Evolutionary conservation across 2,888 invertebrate genomes (phyloP).

Genomic region (Mimumesa dahlbomi): DNA sequence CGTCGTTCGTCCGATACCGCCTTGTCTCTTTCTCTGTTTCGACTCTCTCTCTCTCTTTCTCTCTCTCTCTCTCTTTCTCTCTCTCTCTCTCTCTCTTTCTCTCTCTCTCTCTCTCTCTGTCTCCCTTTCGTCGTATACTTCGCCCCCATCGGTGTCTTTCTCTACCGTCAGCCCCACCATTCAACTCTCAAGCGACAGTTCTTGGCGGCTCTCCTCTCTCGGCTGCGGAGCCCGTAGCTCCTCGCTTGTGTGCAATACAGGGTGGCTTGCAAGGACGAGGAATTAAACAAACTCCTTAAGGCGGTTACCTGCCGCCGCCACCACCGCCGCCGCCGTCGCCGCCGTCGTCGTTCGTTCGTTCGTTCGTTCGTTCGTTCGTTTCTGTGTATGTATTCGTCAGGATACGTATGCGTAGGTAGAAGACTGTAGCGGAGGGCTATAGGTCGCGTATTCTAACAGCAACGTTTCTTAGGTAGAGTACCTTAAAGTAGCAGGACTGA

Average conservation of each 20-base stretch:
- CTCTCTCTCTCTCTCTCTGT: slow-evolving; percentile 16
- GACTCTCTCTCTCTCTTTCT: slow-evolving; percentile 27
- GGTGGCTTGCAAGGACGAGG: slow-evolving; percentile 68
- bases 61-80: background rate
- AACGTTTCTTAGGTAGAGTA: slow-evolving; percentile 17
- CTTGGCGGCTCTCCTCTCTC: slow-evolving; percentile 36
- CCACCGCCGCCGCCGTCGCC: too few relatives aligned
- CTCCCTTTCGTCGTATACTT: slow-evolving; percentile 34
- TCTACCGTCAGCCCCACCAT: slow-evolving; percentile 11
- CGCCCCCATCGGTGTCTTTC: slow-evolving; percentile 25
- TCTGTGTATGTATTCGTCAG: slow-evolving; percentile 18
- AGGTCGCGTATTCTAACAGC: slow-evolving; percentile 7
- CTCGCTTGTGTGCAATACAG: slow-evolving; percentile 61
- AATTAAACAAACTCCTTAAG: slow-evolving; percentile 67
- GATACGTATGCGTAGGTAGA: slow-evolving; percentile 11
- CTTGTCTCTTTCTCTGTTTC: slow-evolving; percentile 38
- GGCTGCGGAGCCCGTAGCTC: slow-evolving; percentile 38
- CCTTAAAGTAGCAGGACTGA: slow-evolving; percentile 10
- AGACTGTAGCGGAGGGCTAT: slow-evolving; percentile 4
- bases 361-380: too few relatives aligned
- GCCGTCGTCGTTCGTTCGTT: too few relatives aligned
- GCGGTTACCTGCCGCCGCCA: slow-evolving; percentile 61
- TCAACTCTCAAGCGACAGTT: slow-evolving; percentile 43
- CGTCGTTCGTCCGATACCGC: too few relatives aligned
- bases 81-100: slow-evolving; percentile 10